phyloP scores from a whole-genome alignment of 2,888 invertebrate species.

The Troides aeacus region DNA sequence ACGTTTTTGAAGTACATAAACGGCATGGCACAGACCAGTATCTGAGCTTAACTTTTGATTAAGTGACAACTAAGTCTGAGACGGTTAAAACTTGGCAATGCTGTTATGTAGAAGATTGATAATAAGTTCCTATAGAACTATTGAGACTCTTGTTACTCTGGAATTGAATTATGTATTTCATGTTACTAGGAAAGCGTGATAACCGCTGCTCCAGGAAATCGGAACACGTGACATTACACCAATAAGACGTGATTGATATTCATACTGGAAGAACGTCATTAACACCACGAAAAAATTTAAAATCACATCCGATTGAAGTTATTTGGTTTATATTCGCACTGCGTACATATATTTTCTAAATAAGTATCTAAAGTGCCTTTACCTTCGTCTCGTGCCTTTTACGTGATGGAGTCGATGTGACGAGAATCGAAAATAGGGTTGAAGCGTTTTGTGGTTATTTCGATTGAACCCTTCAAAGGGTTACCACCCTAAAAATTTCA shows the following conservation, averaged over 20 bases:
- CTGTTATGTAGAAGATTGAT: too few relatives aligned
- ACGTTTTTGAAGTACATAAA: too few relatives aligned
- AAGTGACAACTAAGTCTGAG: too few relatives aligned
- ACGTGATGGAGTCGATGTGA: slow-evolving; percentile 67
- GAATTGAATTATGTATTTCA: not conserved
- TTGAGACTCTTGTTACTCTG: not conserved
- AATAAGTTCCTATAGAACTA: too few relatives aligned
- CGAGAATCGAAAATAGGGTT: slow-evolving; percentile 69
- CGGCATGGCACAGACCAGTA: too few relatives aligned
- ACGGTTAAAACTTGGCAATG: too few relatives aligned
- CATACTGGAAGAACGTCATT: not conserved
- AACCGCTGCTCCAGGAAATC: not conserved
- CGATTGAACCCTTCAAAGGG: slow-evolving; percentile 70
- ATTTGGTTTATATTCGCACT: slow-evolving; percentile 33
- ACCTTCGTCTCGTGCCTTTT: slow-evolving; percentile 52
- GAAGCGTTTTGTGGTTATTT: slow-evolving; percentile 74
- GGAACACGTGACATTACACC: not conserved
- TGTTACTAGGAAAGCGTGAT: not conserved
- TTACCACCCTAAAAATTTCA: slow-evolving; percentile 63
- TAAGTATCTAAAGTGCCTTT: slow-evolving; percentile 52
- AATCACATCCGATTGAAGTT: slow-evolving; percentile 34
- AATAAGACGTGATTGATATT: not conserved
- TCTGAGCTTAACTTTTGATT: too few relatives aligned
- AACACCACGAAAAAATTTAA: slow-evolving; percentile 11
- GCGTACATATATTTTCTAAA: slow-evolving; percentile 44